Conservation (phyloP, 2,797 vertebrate genomes). For the Etheostoma perlongum region DNA sequence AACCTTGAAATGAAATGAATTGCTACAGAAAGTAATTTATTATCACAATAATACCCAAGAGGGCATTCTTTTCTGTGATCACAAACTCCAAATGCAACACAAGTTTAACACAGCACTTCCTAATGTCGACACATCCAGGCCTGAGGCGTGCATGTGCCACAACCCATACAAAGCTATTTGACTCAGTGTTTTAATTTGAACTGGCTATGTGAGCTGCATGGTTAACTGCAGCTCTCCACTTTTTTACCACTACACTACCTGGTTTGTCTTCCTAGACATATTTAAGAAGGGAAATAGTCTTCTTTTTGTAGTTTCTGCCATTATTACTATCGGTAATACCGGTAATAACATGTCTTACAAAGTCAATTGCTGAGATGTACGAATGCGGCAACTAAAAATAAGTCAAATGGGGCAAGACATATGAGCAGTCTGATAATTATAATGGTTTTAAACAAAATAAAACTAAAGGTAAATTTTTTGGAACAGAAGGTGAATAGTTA, state of each 20-base stretch:
- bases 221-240: slow-evolving; percentile 6
- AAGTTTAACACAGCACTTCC: slow-evolving; percentile 34
- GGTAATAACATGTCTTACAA: background rate
- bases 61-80: slow-evolving; percentile 28
- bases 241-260: background rate
- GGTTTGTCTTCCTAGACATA: background rate
- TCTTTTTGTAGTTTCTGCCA: background rate
- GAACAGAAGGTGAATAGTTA: background rate
- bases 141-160: slow-evolving; percentile 9
- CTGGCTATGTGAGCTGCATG: slow-evolving; percentile 16
- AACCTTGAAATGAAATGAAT: slow-evolving; percentile 49
- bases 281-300: background rate
- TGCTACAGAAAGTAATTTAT: slow-evolving; percentile 40
- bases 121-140: slow-evolving; percentile 27
- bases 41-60: slow-evolving; percentile 32
- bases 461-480: background rate
- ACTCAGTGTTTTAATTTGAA: slow-evolving; percentile 16
- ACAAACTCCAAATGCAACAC: slow-evolving; percentile 15
- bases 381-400: background rate
- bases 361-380: background rate
- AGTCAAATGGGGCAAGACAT: background rate
- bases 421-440: background rate
- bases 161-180: slow-evolving; percentile 18
- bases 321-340: background rate
- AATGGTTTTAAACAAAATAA: background rate